phyloP scores from a whole-genome alignment of 2,797 vertebrate species.

The Tenualosa ilisha region DNA sequence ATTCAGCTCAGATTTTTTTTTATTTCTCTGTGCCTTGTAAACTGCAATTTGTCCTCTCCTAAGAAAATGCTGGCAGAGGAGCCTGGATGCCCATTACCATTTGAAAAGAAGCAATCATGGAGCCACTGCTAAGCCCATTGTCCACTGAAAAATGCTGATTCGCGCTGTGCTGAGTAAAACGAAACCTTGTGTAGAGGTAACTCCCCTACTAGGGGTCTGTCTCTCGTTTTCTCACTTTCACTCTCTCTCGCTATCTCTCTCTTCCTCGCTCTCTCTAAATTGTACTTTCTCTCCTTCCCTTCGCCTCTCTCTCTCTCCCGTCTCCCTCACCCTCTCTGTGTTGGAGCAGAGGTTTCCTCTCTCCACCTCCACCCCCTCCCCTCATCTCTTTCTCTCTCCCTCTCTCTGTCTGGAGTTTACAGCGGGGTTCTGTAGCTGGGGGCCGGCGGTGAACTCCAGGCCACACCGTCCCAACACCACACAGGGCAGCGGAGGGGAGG shows the following conservation, averaged over 20 bases:
- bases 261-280: slow-evolving; percentile 7
- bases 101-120: slow-evolving; percentile 99
- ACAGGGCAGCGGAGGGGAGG: background rate
- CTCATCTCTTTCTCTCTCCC: slow-evolving; percentile 13
- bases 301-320: background rate
- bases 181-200: slow-evolving; percentile 80
- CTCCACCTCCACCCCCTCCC: background rate
- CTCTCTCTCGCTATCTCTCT: slow-evolving; percentile 28
- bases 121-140: slow-evolving; percentile 97
- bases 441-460: slow-evolving; percentile 2
- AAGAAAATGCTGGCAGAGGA: slow-evolving; percentile 88
- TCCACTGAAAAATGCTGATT: slow-evolving; percentile 89
- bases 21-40: slow-evolving; percentile 90
- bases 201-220: slow-evolving; percentile 52
- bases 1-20: slow-evolving; percentile 83
- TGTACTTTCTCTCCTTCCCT: background rate
- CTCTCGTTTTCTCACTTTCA: slow-evolving; percentile 25
- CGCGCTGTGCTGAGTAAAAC: slow-evolving; percentile 80
- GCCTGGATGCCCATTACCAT: slow-evolving; percentile 94
- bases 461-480: slow-evolving; percentile 2
- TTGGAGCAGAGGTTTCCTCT: slow-evolving; percentile 19
- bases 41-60: slow-evolving; percentile 98
- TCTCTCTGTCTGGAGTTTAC: slow-evolving; percentile 55
- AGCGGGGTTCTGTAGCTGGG: slow-evolving; percentile 63
- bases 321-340: slow-evolving; percentile 8